Evolutionary conservation across 2,797 vertebrate genomes (phyloP).

Genomic region (Zalophus californianus): DNA sequence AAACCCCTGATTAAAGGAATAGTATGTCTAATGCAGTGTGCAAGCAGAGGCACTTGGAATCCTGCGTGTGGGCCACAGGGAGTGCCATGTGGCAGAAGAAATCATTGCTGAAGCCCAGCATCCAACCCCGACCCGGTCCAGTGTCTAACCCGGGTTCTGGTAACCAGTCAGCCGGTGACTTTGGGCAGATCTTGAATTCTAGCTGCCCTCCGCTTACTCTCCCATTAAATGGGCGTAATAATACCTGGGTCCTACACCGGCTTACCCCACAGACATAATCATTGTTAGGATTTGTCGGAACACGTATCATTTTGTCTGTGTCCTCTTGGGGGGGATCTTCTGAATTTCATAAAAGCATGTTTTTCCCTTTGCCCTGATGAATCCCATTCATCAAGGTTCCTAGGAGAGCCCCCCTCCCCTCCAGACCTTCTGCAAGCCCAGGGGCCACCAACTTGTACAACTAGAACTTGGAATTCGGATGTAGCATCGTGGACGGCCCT

Average conservation of each 20-base stretch:
- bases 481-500: background rate
- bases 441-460: background rate
- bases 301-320: background rate
- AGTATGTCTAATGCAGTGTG: background rate
- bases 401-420: background rate
- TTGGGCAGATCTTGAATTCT: fast-evolving
- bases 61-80: background rate
- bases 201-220: background rate
- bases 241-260: background rate
- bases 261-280: background rate
- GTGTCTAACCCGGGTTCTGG: background rate
- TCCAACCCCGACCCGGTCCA: background rate
- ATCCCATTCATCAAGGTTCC: background rate
- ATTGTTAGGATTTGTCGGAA: background rate
- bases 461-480: background rate
- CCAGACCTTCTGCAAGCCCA: background rate
- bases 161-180: background rate
- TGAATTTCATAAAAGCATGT: background rate
- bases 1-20: background rate
- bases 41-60: background rate
- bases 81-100: background rate
- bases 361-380: background rate
- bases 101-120: background rate
- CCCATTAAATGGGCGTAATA: background rate
- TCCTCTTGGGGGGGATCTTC: background rate